Evolutionary conservation across 2,888 invertebrate species (phyloP), one percentile per base, ranked within the genome.

Genomic region (Nemotelus pantherinus): DNA sequence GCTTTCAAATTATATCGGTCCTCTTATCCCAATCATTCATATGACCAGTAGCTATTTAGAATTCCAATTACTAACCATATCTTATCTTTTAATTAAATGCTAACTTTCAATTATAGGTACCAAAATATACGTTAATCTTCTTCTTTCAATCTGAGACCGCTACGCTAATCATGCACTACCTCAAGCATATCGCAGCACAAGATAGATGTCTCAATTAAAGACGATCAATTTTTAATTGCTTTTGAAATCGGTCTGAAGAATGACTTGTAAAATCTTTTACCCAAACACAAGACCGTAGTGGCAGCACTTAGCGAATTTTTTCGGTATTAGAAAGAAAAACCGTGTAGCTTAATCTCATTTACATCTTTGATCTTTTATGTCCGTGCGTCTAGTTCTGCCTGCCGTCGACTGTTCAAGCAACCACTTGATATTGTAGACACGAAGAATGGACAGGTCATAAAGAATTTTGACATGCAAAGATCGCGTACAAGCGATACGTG

Each of bases 381-480:
- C 25, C 25, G 25, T 1, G 25, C 25, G 25, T 25, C 25, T 25
- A 25, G 25, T 25, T 25, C 25, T 25, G 25, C 25, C 25, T 25
- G 25, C 25, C 25, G 25, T 25, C 25, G 25, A 25, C 25, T 25
- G 25, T 25, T 25, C 39, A 74, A 63, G 63, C 48, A 60, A 44
- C 74, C 74, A 60, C 74, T 74, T 74, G 74, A 74, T 60, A 41
- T n/a, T 47, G 41, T 60, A 60, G 45, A 9, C 48, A 60, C 48
- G 5, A 47, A 9, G 48, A 74, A 63, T 55, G 48, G 74, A 74
- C 74, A 60, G 60, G 48, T 60, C 74, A 74, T 74, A 60, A 74
- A 47, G 55, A 74, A 47, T 57, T 72, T 74, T 48, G 74, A 74
- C 74, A 74, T 63, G 74, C 63, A 63, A 74, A 63, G 74, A 74